These are phyloP conservation scores for Teleiodes luculella DNA, from an alignment of 2,888 invertebrate genomes.

Conservation along the genomic window DNA sequence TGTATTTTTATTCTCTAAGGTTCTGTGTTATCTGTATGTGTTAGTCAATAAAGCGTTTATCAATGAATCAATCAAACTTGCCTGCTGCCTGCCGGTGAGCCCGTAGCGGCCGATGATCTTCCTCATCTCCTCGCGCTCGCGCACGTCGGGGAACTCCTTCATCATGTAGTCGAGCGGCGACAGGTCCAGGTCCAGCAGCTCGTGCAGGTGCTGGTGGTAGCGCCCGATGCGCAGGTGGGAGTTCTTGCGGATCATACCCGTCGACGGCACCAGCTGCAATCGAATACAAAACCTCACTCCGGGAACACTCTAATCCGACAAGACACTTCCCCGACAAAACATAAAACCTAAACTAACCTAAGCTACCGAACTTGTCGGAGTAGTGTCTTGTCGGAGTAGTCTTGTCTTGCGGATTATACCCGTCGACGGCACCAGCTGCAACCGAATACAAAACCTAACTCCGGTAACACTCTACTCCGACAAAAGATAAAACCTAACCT, in stretches of 20 bases:
- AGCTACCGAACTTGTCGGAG: no score
- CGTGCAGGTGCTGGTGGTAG: conserved; percentile 99
- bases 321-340: no score
- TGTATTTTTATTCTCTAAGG: no score
- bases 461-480: no score
- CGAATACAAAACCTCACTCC: neutral
- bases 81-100: conserved; percentile 97
- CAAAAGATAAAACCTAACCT: no score
- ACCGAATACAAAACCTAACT: neutral
- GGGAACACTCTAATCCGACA: no score
- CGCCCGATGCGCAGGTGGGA: conserved; percentile 98
- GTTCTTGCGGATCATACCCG: conserved; percentile 98
- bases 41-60: neutral
- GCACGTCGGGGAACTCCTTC: conserved; percentile 96
- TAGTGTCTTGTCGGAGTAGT: no score
- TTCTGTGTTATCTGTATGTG: no score
- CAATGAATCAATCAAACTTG: conserved; percentile 41
- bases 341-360: no score
- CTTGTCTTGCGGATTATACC: conserved; percentile 99
- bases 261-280: conserved; percentile 89
- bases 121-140: conserved; percentile 99
- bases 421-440: conserved; percentile 90
- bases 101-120: conserved; percentile 99
- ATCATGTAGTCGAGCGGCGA: conserved; percentile 99
- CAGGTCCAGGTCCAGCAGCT: conserved; percentile 94